phyloP scores from a whole-genome alignment of 2,888 invertebrate species.

The Trichacis sp. region DNA sequence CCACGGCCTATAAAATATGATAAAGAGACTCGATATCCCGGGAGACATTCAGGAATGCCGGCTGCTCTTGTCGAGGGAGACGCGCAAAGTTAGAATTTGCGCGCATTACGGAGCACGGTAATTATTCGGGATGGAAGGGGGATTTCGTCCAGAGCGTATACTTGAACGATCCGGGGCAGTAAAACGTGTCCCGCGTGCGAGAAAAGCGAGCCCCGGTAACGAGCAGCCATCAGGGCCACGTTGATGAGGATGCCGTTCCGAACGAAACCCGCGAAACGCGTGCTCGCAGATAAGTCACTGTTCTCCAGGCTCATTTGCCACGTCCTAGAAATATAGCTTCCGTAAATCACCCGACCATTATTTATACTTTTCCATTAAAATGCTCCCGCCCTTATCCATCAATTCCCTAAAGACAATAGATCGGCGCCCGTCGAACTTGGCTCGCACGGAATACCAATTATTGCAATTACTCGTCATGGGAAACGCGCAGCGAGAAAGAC shows the following conservation, averaged over 20 bases:
- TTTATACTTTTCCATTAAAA: slow-evolving; percentile 16
- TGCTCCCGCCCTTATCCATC: background rate
- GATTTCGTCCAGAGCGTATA: background rate
- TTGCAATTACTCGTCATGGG: too few species aligned
- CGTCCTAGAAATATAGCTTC: slow-evolving; percentile 27
- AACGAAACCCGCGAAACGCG: slow-evolving; percentile 27
- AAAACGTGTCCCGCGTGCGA: slow-evolving; percentile 48
- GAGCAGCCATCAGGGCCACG: slow-evolving; percentile 39
- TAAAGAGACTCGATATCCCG: background rate
- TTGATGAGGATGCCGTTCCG: slow-evolving; percentile 18
- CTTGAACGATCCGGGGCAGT: slow-evolving; percentile 42
- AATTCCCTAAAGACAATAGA: too few species aligned
- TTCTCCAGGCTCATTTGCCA: slow-evolving; percentile 25
- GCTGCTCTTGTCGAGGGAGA: slow-evolving; percentile 19
- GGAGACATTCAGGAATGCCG: background rate
- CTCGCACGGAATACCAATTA: too few species aligned
- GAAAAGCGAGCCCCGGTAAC: slow-evolving; percentile 49
- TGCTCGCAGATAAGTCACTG: slow-evolving; percentile 32
- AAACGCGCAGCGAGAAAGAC: too few species aligned
- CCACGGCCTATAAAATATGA: background rate
- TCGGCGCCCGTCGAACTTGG: too few species aligned
- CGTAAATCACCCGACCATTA: slow-evolving; percentile 33
- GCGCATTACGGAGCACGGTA: slow-evolving; percentile 29
- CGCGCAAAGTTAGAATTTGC: slow-evolving; percentile 28
- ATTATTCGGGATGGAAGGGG: slow-evolving; percentile 17